Evolutionary conservation across 2,113 vertebrate species (phyloP).

Genomic region (Tetrax tetrax): DNA sequence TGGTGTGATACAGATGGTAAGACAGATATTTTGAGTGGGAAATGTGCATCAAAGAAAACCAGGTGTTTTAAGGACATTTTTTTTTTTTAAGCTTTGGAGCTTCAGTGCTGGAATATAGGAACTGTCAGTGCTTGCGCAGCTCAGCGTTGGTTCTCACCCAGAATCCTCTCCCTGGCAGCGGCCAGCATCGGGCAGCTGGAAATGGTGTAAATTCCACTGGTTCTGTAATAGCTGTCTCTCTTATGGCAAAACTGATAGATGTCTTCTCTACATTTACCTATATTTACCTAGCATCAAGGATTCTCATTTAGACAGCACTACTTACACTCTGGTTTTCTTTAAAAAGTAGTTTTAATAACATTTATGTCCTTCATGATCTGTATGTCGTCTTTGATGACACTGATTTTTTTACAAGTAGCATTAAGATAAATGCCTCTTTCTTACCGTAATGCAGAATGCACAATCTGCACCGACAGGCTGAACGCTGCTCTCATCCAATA

Average conservation of each 20-base stretch:
- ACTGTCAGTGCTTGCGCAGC: not conserved
- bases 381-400: not conserved
- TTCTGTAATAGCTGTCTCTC: not conserved
- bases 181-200: not conserved
- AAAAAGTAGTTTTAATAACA: not conserved
- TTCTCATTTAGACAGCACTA: not conserved
- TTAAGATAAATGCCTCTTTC: slow-evolving; percentile 17
- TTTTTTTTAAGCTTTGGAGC: not conserved
- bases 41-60: not conserved
- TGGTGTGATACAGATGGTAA: not conserved
- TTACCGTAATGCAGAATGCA: not conserved
- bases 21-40: not conserved
- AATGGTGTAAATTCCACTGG: not conserved
- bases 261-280: not conserved
- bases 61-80: not conserved
- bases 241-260: not conserved
- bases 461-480: not conserved
- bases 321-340: not conserved
- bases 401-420: not conserved
- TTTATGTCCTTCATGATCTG: not conserved
- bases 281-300: not conserved
- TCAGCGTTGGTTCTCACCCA: not conserved
- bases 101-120: not conserved
- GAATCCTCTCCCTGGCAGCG: not conserved
- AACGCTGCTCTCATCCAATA: not conserved